Percentiles rank a stretch among this genome's conserved stretches.
Conservation (phyloP, 2,797 vertebrate species). For the Periparus ater region DNA sequence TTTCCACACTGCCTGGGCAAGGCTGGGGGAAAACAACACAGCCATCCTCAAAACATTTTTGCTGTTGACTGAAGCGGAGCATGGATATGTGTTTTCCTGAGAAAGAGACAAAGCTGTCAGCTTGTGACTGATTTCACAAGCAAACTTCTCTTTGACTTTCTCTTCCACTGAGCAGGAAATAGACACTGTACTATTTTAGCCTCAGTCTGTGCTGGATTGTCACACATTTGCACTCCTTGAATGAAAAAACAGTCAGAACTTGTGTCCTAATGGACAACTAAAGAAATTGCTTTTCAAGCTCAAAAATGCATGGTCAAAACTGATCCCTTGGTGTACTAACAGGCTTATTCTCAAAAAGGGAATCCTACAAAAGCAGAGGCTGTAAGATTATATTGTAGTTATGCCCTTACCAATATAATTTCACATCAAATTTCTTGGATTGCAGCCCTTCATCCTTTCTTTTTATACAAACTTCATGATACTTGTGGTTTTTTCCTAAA, state of each 20-base stretch:
- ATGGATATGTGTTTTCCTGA: neutral
- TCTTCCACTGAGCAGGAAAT: neutral
- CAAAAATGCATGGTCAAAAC: neutral
- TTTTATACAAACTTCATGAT: neutral
- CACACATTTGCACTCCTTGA: neutral
- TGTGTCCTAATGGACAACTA: neutral
- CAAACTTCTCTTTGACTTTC: neutral
- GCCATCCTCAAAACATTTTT: neutral
- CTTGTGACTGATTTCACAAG: neutral
- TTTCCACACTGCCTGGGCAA: neutral
- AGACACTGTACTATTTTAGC: neutral
- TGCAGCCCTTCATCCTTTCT: neutral
- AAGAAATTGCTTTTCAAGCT: neutral
- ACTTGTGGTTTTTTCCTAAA: neutral
- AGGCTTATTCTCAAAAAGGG: neutral
- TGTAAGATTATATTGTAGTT: neutral
- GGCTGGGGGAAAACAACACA: neutral
- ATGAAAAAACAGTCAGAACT: neutral
- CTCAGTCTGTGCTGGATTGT: neutral
- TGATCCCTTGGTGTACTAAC: fast-evolving
- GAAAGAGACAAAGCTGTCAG: neutral
- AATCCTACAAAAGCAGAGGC: neutral
- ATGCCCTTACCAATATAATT: neutral
- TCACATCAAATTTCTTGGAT: neutral
- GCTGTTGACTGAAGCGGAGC: neutral